These are phyloP conservation scores for Rutilus rutilus DNA, from an alignment of 2,113 vertebrate genomes.

Conservation along the genomic window DNA sequence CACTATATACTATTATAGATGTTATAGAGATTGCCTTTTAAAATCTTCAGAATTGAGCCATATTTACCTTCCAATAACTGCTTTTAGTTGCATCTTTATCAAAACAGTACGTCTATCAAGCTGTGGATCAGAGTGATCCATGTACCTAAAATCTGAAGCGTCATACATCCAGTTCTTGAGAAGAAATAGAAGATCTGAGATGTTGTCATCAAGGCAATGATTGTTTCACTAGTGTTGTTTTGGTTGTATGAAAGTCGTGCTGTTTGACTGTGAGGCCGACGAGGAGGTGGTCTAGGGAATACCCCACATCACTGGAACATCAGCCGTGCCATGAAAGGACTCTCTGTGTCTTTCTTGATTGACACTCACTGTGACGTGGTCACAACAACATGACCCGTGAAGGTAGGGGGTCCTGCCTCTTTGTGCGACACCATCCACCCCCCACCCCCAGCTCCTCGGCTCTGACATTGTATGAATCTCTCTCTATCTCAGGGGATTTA, in stretches of 20 bases:
- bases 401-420: conserved; percentile 39
- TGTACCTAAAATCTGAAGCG: neutral
- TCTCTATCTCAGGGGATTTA: conserved; percentile 45
- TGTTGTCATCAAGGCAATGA: conserved; percentile 15
- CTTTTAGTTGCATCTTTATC: neutral
- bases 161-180: neutral
- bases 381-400: conserved; percentile 55
- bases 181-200: neutral
- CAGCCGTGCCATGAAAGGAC: conserved; percentile 16
- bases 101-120: neutral
- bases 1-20: no score
- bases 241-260: neutral
- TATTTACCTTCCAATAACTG: neutral
- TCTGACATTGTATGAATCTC: conserved; percentile 22
- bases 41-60: neutral
- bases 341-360: conserved; percentile 28
- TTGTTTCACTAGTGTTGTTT: conserved; percentile 41
- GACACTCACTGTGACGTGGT: conserved; percentile 46
- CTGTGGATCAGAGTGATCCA: neutral
- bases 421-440: neutral
- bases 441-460: neutral
- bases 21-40: neutral
- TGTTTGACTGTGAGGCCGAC: neutral
- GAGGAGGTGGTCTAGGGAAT: conserved; percentile 27
- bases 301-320: conserved; percentile 3